Percentiles rank a stretch among this genome's conserved stretches.
These are phyloP conservation scores for Dione vanillae DNA, from an alignment of 2,888 invertebrate species.

Conservation along the genomic window DNA sequence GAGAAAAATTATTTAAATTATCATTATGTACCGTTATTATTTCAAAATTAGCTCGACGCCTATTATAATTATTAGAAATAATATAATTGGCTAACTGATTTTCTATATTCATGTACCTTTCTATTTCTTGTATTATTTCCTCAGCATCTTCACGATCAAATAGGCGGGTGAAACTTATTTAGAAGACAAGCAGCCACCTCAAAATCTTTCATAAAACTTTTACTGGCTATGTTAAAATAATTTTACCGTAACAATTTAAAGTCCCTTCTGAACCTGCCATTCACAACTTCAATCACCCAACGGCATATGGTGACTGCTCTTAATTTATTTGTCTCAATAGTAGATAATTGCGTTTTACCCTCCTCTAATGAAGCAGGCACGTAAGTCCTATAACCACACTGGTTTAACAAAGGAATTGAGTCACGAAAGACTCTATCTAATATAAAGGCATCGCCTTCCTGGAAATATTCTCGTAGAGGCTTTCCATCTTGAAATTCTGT, in stretches of 20 bases:
- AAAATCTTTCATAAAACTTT: slow-evolving; percentile 2
- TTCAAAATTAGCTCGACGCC: too few species aligned
- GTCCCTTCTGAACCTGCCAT: slow-evolving; percentile 43
- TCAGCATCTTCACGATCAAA: slow-evolving; percentile 33
- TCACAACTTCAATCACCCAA: slow-evolving; percentile 43
- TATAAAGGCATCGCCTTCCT: slow-evolving; percentile 32
- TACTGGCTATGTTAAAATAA: slow-evolving; percentile 25
- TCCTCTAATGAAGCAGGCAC: slow-evolving; percentile 33
- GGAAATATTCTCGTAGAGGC: slow-evolving; percentile 30
- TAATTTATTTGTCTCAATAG: slow-evolving; percentile 33
- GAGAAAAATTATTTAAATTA: too few species aligned
- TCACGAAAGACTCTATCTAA: slow-evolving; percentile 36
- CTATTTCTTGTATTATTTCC: too few species aligned
- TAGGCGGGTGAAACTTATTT: slow-evolving; percentile 11
- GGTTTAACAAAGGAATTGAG: slow-evolving; percentile 18
- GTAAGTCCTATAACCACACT: slow-evolving; percentile 26
- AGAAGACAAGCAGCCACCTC: neutral
- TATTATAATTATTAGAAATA: too few species aligned
- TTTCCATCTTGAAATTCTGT: neutral
- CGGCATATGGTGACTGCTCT: slow-evolving; percentile 34
- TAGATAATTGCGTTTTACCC: too few species aligned
- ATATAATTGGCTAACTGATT: too few species aligned
- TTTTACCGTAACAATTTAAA: slow-evolving; percentile 33
- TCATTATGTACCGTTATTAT: too few species aligned
- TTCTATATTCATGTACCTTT: too few species aligned